Conservation (phyloP, 2,113 vertebrate species). For the Ptilorrhoa leucosticta region DNA sequence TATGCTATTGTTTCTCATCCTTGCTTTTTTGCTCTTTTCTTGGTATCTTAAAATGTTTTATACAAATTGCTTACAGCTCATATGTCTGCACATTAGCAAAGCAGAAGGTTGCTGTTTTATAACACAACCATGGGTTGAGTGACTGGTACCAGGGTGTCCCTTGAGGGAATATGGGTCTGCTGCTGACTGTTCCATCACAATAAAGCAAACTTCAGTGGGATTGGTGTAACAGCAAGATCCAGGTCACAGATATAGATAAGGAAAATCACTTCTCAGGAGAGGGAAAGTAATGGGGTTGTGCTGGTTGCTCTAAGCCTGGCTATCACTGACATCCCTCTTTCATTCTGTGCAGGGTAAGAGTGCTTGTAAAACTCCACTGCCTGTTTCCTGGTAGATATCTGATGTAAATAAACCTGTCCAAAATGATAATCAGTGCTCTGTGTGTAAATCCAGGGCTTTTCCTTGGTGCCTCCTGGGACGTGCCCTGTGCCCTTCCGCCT, state of each 20-base stretch:
- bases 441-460: neutral
- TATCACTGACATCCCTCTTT: neutral
- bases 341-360: neutral
- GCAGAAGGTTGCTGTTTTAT: neutral
- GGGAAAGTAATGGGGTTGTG: neutral
- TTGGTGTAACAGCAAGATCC: neutral
- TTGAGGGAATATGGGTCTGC: neutral
- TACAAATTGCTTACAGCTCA: neutral
- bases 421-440: neutral
- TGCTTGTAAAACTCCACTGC: neutral
- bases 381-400: neutral
- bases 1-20: constrained; percentile 31
- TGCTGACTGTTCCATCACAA: neutral
- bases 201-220: neutral
- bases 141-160: neutral
- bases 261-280: neutral
- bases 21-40: constrained; percentile 35
- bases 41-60: constrained; percentile 1
- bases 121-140: neutral
- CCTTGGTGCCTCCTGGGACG: neutral
- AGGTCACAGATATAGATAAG: neutral
- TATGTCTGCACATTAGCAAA: neutral
- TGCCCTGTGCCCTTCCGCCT: neutral
- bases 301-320: neutral
- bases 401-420: neutral